A percentile compares a stretch with the other conserved stretches of the same genome.
These are phyloP conservation scores for Euphydryas editha DNA, from an alignment of 2,888 invertebrate genomes.

Conservation along the genomic window DNA sequence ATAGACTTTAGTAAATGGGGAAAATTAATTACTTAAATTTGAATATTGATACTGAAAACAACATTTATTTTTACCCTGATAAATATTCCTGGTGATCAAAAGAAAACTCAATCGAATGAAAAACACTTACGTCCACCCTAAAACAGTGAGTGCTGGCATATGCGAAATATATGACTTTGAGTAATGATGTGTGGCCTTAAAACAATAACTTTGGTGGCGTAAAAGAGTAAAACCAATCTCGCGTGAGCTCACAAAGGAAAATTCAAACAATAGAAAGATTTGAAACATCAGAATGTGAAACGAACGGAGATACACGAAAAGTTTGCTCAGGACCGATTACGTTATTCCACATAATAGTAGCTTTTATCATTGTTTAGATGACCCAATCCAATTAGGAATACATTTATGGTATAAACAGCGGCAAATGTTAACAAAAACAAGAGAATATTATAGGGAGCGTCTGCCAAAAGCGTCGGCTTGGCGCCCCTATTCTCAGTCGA, in stretches of 20 bases:
- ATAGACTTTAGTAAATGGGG: no score
- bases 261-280: constrained; percentile 60
- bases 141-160: constrained; percentile 64
- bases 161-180: constrained; percentile 72
- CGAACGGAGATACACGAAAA: constrained; percentile 47
- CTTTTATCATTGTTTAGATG: constrained; percentile 47
- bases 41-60: not conserved
- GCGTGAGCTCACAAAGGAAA: constrained; percentile 59
- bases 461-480: constrained; percentile 68
- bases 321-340: constrained; percentile 41
- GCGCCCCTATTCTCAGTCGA: constrained; percentile 69
- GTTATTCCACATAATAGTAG: constrained; percentile 34
- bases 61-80: not conserved
- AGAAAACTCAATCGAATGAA: constrained; percentile 52
- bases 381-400: constrained; percentile 65
- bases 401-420: constrained; percentile 58
- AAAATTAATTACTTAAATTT: not conserved
- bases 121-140: constrained; percentile 67
- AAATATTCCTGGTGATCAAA: constrained; percentile 21
- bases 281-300: constrained; percentile 42
- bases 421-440: constrained; percentile 67
- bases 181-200: constrained; percentile 74
- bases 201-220: constrained; percentile 75
- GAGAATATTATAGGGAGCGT: constrained; percentile 65
- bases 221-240: constrained; percentile 77